Evolutionary conservation across 2,113 vertebrate genomes (phyloP).

Genomic region (Sinocyclocheilus maitianheensis): DNA sequence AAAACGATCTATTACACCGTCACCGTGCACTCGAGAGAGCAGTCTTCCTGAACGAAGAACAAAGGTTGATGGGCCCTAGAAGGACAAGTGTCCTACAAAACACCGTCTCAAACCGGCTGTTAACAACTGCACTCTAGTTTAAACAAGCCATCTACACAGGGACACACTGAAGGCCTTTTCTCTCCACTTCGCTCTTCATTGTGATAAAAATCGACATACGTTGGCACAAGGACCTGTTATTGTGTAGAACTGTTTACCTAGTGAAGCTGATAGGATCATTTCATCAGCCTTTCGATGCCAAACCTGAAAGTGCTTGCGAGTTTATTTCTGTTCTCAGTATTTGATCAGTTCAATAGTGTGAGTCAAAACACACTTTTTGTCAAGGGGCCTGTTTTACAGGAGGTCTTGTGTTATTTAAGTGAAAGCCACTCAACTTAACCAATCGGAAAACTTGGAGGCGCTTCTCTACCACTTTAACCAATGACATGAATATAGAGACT

Average conservation of each 20-base stretch:
- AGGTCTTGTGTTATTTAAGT: not conserved
- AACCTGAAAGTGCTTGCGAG: not conserved
- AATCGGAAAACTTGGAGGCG: not conserved
- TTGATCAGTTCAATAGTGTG: not conserved
- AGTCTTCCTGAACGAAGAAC: constrained; percentile 68
- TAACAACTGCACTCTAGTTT: constrained; percentile 73
- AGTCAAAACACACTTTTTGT: not conserved
- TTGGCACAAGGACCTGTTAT: constrained; percentile 59
- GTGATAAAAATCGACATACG: constrained; percentile 58
- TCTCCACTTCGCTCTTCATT: constrained; percentile 55
- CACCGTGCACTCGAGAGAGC: constrained; percentile 71
- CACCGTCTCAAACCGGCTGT: constrained; percentile 67
- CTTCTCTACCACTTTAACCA: not conserved
- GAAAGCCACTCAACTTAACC: not conserved
- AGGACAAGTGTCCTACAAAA: constrained; percentile 74
- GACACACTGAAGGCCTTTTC: constrained; percentile 64
- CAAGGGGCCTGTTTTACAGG: not conserved
- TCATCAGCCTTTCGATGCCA: not conserved
- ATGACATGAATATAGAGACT: not conserved
- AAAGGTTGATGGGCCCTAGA: constrained; percentile 71
- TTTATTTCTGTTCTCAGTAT: not conserved
- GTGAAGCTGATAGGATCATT: constrained; percentile 45
- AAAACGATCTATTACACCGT: constrained; percentile 67
- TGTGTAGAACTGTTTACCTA: constrained; percentile 56
- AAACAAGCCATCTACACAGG: constrained; percentile 68